Percentiles rank a stretch among this genome's conserved stretches.
phyloP scores from a whole-genome alignment of 1,140 invertebrate genomes.

The Ceratosolen solmsi region DNA sequence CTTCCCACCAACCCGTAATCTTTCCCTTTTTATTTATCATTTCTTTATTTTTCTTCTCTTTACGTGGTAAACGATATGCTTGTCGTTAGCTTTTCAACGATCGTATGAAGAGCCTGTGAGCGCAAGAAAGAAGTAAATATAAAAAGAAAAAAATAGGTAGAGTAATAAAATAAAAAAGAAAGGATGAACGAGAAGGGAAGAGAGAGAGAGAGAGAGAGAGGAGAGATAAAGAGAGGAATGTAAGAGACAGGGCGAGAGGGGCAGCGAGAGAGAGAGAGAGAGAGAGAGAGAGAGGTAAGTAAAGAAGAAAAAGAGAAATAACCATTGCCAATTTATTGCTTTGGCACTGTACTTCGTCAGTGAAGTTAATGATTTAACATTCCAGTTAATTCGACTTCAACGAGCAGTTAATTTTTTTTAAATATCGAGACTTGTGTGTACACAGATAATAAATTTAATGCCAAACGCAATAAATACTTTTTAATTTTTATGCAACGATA shows the following conservation, averaged over 20 bases:
- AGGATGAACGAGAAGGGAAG: background rate
- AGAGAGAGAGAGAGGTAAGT: conserved; percentile 30
- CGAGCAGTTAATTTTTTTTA: conserved; percentile 26
- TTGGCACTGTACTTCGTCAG: conserved; percentile 41
- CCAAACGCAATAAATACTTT: conserved; percentile 19
- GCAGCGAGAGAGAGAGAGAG: conserved; percentile 5
- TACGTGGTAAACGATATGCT: conserved; percentile 23
- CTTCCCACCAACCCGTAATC: background rate
- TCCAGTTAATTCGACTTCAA: conserved; percentile 36
- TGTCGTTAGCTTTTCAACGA: conserved; percentile 40
- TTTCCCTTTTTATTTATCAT: conserved; percentile 26
- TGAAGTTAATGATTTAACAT: conserved; percentile 51
- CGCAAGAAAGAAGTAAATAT: conserved; percentile 29
- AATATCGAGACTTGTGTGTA: conserved; percentile 23
- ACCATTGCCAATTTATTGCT: conserved; percentile 44
- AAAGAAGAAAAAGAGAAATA: conserved; percentile 38
- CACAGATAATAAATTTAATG: conserved; percentile 43
- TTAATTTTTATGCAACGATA: background rate
- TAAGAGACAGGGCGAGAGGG: conserved; percentile 28
- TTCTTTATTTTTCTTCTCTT: conserved; percentile 15
- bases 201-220: conserved; percentile 8
- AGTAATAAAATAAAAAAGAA: conserved; percentile 28
- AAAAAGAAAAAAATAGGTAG: conserved; percentile 22
- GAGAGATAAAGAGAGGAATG: background rate
- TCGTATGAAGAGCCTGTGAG: background rate